phyloP scores from a whole-genome alignment of 2,113 vertebrate genomes.

The Gavialis gangeticus region DNA sequence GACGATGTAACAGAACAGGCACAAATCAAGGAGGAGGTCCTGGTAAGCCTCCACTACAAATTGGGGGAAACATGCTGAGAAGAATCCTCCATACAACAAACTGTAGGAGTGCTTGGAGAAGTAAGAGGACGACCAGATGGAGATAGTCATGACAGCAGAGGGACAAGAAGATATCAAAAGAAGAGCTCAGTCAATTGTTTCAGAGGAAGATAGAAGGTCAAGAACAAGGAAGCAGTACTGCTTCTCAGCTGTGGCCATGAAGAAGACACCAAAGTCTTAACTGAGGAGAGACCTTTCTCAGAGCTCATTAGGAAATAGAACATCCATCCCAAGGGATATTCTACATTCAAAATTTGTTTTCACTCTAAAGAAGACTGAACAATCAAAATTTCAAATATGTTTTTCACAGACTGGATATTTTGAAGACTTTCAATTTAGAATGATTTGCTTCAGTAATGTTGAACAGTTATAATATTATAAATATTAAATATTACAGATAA shows the following conservation, averaged over 20 bases:
- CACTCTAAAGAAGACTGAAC: neutral
- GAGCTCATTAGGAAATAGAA: neutral
- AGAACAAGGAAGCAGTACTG: neutral
- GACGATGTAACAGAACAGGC: neutral
- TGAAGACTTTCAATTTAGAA: neutral
- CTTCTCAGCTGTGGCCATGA: neutral
- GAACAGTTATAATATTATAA: no score
- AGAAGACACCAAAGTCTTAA: neutral
- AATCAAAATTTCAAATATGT: neutral
- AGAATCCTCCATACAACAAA: neutral
- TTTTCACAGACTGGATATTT: neutral
- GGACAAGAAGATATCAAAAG: neutral
- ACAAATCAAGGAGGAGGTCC: no score
- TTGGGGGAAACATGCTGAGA: neutral
- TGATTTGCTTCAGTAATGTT: no score
- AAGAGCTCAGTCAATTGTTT: neutral
- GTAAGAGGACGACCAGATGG: neutral
- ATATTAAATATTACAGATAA: no score
- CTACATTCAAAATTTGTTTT: neutral
- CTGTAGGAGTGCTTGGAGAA: neutral
- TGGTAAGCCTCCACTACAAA: neutral
- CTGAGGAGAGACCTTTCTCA: neutral
- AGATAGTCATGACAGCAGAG: neutral
- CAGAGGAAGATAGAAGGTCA: neutral
- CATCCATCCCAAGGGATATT: constrained; percentile 6